Evolutionary conservation across 2,888 invertebrate genomes (phyloP).

Genomic region (Slavum lentiscoides): DNA sequence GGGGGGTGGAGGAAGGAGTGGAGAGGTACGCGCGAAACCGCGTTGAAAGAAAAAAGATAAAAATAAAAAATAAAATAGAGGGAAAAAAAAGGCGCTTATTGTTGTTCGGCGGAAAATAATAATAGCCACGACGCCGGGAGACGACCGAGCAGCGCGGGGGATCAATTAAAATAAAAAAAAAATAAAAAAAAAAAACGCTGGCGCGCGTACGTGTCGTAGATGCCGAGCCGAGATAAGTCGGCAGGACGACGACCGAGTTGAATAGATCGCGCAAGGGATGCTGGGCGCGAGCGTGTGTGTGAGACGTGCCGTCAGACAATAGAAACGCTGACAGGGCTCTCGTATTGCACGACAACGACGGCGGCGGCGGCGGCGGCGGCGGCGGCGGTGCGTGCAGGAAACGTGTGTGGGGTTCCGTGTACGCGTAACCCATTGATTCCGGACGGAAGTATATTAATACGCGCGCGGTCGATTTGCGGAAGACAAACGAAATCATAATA

Average conservation of each 20-base stretch:
- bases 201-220: conserved; percentile 51
- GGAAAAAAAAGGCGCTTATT: conserved; percentile 29
- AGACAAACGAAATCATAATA: too few relatives aligned
- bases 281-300: background rate
- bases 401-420: background rate
- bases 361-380: background rate
- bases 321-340: conserved; percentile 35
- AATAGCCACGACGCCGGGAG: conserved; percentile 20
- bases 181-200: too few relatives aligned
- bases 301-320: conserved; percentile 52
- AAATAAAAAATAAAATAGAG: background rate
- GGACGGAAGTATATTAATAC: conserved; percentile 25
- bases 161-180: conserved; percentile 38
- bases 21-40: conserved; percentile 3
- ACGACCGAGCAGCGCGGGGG: conserved; percentile 38
- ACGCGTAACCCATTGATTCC: conserved; percentile 36
- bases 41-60: background rate
- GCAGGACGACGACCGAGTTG: conserved; percentile 31
- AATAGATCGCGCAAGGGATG: conserved; percentile 43
- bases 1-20: background rate
- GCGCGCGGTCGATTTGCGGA: background rate
- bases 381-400: conserved; percentile 8
- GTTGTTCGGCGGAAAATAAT: conserved; percentile 27
- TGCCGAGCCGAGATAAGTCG: conserved; percentile 50
- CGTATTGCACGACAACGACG: conserved; percentile 25